Evolutionary conservation across 1,140 invertebrate species (phyloP), one percentile per base, ranked within the genome.

Genomic region (Samia ricini): DNA sequence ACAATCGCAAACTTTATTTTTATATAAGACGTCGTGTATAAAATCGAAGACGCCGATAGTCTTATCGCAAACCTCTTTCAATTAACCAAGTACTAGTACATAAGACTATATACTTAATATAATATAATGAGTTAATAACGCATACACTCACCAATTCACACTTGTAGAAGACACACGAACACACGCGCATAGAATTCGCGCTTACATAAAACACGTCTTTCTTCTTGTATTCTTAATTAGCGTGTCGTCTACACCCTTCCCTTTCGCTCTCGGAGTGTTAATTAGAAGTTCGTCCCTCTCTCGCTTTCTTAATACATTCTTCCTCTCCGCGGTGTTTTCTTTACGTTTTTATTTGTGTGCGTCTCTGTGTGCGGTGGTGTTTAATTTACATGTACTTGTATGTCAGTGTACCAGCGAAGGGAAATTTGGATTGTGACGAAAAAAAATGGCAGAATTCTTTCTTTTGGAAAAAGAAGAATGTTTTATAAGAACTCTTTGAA

Each of bases 211-310:
- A 89, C 79, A 77, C 82, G 83, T 85, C 83, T 88, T 90, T 90
- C 88, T 90, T 90, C 85, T 90, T 88, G 85, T 90, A 88, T 90
- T 90, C 85, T 88, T 90, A 90, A 90, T 90, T 90, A 90, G 88
- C 88, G 85, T 88, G 85, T 86, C 84, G 84, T 72, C 21, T 81
- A 50, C 52, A 24, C 20, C 69, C 48, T 62, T 88, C 83, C 62
- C 77, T 58, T 56, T 90, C 76, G 20, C 68, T 20, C 84, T 1
- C 24, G 62, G 21, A 63, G 81, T 79, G 82, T 82, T 90, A 90
- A 90, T 90, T 88, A 90, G 78, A 77, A 77, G 68, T 57, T 71
- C 57, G 76, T 90, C 85, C 67, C 83, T 68, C 56, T 90, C 88
- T 22, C 81, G 82, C 85, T 90, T 90, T 90, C 88, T 90, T 90